Evolutionary conservation across 2,797 vertebrate species (phyloP).

Genomic region (Pantherophis vulpinus): DNA sequence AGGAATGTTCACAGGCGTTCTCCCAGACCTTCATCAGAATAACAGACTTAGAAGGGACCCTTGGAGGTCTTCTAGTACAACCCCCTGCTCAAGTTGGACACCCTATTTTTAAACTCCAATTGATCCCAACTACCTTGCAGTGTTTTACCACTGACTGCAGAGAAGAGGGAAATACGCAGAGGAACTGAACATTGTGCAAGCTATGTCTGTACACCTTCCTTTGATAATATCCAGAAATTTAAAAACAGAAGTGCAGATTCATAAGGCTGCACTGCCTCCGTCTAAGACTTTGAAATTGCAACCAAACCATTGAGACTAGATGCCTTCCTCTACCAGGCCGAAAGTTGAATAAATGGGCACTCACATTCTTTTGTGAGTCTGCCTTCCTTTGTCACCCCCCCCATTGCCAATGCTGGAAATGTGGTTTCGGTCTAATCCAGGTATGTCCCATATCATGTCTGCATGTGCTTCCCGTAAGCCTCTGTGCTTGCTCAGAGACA

Average conservation of each 20-base stretch:
- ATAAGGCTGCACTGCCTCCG: neutral
- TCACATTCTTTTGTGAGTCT: neutral
- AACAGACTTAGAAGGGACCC: neutral
- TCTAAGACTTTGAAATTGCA: neutral
- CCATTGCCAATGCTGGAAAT: slow-evolving; percentile 50
- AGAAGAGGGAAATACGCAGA: neutral
- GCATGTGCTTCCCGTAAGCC: slow-evolving; percentile 68
- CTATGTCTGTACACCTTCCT: no score
- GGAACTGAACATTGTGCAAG: no score
- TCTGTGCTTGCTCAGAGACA: slow-evolving; percentile 28
- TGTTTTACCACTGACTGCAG: neutral
- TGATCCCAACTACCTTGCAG: neutral
- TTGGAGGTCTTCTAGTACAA: neutral
- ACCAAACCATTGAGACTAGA: neutral
- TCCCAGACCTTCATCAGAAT: neutral
- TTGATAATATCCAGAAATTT: neutral
- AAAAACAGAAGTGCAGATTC: neutral
- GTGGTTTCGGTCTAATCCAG: slow-evolving; percentile 70
- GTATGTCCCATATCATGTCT: slow-evolving; percentile 69
- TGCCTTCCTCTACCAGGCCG: neutral
- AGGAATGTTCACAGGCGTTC: neutral
- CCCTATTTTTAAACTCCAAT: neutral
- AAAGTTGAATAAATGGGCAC: neutral
- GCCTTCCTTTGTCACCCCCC: neutral
- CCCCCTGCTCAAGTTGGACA: neutral